Evolutionary conservation across 2,113 vertebrate genomes (phyloP).

Genomic region (human): GRCh38 chr4:122121001-122121500

Average conservation of each 20-base stretch:
- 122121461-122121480: no score
- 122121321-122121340: background rate
- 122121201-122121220: background rate
- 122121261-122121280: background rate
- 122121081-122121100: background rate
- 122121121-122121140: background rate
- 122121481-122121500: no score
- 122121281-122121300: background rate
- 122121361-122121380: no score
- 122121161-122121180: background rate
- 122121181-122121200: background rate
- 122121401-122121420: no score
- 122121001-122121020: background rate
- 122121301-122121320: background rate
- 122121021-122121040: background rate
- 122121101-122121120: background rate
- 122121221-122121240: background rate
- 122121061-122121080: background rate
- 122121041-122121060: background rate
- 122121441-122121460: no score
- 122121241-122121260: background rate
- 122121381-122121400: no score
- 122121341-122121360: no score
- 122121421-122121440: no score
- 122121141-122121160: constrained; percentile 3